Conservation (phyloP, 1,140 invertebrate genomes). For the Schmidtea mediterranea region DNA sequence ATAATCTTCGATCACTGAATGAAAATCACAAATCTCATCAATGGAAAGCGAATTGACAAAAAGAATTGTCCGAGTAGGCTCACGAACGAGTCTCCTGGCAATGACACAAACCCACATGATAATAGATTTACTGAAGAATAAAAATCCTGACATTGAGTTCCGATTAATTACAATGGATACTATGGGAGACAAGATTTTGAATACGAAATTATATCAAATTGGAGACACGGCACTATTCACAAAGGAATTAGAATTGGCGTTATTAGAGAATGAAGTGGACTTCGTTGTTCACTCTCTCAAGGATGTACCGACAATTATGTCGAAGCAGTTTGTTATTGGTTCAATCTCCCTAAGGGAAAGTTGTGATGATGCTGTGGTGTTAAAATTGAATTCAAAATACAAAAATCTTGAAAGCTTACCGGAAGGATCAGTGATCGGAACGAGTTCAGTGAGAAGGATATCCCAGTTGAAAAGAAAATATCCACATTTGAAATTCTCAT, state of each 20-base stretch:
- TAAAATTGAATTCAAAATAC: slow-evolving; percentile 34
- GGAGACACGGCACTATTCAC: slow-evolving; percentile 47
- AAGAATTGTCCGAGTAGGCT: background rate
- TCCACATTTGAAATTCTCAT: slow-evolving; percentile 51
- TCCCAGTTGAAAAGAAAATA: slow-evolving; percentile 53
- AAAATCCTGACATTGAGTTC: background rate
- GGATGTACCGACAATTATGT: slow-evolving; percentile 64
- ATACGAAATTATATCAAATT: background rate
- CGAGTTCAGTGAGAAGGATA: slow-evolving; percentile 59
- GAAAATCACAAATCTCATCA: no score
- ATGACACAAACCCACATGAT: background rate
- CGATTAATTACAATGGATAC: background rate
- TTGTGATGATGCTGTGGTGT: slow-evolving; percentile 59
- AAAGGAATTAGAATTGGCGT: slow-evolving; percentile 61
- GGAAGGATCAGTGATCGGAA: slow-evolving; percentile 43
- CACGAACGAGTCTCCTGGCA: background rate
- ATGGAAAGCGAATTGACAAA: no score
- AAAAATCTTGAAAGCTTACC: slow-evolving; percentile 33
- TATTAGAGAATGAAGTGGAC: slow-evolving; percentile 50
- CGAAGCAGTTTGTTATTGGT: slow-evolving; percentile 54
- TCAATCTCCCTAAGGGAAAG: slow-evolving; percentile 61
- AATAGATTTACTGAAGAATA: background rate
- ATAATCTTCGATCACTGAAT: no score
- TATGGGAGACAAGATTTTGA: background rate
- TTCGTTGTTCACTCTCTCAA: slow-evolving; percentile 88